phyloP scores from a whole-genome alignment of 2,113 vertebrate species.

The Semnopithecus entellus region DNA sequence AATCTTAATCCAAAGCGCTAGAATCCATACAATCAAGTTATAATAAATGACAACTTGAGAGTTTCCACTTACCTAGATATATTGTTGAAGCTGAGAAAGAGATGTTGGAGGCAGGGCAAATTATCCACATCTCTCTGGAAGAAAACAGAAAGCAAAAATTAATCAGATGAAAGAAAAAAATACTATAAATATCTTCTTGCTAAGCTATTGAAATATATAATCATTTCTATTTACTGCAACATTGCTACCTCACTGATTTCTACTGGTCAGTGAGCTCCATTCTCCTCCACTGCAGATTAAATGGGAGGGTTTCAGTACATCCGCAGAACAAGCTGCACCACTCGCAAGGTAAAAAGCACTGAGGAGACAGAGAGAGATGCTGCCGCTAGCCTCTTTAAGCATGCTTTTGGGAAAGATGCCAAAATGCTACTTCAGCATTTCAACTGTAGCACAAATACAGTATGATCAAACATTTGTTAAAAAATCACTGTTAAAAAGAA shows the following conservation, averaged over 20 bases:
- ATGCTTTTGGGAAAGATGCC: constrained; percentile 81
- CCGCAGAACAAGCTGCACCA: constrained; percentile 86
- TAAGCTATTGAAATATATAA: constrained; percentile 54
- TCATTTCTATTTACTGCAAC: constrained; percentile 79
- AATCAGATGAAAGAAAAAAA: constrained; percentile 64
- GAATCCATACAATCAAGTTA: constrained; percentile 42
- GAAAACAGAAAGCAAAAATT: constrained; percentile 83
- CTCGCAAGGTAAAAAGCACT: constrained; percentile 80
- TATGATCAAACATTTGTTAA: constrained; percentile 44
- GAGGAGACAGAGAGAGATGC: constrained; percentile 54
- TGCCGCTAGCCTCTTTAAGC: constrained; percentile 72
- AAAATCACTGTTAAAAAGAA: constrained; percentile 52
- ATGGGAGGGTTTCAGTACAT: constrained; percentile 85
- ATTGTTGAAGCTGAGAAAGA: constrained; percentile 98
- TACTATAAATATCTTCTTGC: constrained; percentile 56
- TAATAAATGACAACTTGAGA: constrained; percentile 67
- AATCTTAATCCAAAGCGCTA: constrained; percentile 51
- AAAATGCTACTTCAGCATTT: constrained; percentile 85
- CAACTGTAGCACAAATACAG: constrained; percentile 69
- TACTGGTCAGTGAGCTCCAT: constrained; percentile 78
- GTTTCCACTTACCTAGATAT: constrained; percentile 94
- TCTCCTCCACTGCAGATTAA: constrained; percentile 82
- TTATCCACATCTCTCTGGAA: constrained; percentile 95
- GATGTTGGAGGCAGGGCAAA: constrained; percentile 94
- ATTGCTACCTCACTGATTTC: constrained; percentile 84